Evolutionary conservation across 2,888 invertebrate species (phyloP).

Genomic region (Nysson spinosus): DNA sequence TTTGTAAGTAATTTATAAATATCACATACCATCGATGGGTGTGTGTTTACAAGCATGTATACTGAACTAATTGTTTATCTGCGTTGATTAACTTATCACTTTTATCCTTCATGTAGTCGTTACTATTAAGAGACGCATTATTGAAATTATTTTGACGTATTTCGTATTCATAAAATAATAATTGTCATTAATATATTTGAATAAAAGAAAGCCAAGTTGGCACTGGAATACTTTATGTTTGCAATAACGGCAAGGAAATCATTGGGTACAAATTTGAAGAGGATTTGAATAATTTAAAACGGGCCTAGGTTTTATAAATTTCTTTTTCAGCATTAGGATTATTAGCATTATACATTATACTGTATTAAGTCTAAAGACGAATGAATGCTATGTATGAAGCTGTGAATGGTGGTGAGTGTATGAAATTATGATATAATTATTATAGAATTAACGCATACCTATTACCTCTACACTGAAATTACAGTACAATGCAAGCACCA

Average conservation of each 20-base stretch:
- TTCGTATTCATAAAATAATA: too few species aligned
- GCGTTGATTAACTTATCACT: neutral
- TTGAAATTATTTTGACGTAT: too few species aligned
- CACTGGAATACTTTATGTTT: neutral
- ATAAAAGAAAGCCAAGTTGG: neutral
- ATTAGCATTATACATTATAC: constrained; percentile 56
- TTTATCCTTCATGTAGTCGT: too few species aligned
- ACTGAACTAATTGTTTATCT: constrained; percentile 1
- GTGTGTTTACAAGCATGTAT: constrained; percentile 21
- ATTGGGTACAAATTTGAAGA: constrained; percentile 53
- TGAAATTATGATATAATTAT: constrained; percentile 61
- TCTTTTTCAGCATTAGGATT: constrained; percentile 58
- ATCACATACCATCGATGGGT: neutral
- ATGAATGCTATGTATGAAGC: constrained; percentile 46
- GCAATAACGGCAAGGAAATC: constrained; percentile 22
- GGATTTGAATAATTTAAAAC: constrained; percentile 51
- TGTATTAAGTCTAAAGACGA: constrained; percentile 51
- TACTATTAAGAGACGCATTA: too few species aligned
- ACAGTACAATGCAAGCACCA: constrained; percentile 59
- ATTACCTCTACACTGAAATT: constrained; percentile 67
- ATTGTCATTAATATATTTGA: neutral
- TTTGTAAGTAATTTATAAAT: constrained; percentile 1
- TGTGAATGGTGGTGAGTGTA: constrained; percentile 53
- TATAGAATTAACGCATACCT: constrained; percentile 56
- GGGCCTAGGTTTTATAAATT: constrained; percentile 68